Conservation (phyloP, 2,113 vertebrate genomes). For the Gadus macrocephalus region DNA sequence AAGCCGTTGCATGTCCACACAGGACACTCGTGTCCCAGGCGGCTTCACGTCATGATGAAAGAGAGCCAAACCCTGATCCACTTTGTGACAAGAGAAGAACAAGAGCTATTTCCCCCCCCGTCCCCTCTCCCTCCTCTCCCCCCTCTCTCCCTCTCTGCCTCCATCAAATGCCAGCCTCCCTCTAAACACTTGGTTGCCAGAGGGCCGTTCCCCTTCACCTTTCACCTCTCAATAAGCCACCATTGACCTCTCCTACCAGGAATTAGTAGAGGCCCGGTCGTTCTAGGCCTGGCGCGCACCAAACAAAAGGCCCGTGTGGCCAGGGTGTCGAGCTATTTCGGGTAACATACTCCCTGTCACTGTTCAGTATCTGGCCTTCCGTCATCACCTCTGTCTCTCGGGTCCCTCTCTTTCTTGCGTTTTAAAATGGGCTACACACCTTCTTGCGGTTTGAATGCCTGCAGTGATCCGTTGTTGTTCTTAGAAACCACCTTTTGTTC, state of each 20-base stretch:
- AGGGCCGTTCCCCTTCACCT: conserved; percentile 45
- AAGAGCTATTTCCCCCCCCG: not conserved
- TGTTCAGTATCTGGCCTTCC: conserved; percentile 25
- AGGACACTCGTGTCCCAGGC: too few species aligned
- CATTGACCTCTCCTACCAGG: conserved; percentile 40
- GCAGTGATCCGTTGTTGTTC: too few species aligned
- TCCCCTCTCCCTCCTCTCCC: not conserved
- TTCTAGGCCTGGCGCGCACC: conserved; percentile 28
- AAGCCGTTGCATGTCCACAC: too few species aligned
- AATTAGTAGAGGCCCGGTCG: conserved; percentile 29
- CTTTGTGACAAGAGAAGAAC: not conserved
- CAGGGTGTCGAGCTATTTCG: conserved; percentile 40
- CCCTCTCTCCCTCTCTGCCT: not conserved
- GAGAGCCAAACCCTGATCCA: not conserved
- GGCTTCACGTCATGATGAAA: not conserved
- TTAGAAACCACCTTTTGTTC: too few species aligned
- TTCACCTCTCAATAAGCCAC: conserved; percentile 40
- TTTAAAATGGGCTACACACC: not conserved
- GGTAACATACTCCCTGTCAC: conserved; percentile 35
- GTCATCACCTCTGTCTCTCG: not conserved
- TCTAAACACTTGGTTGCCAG: conserved; percentile 34
- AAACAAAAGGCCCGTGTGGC: conserved; percentile 22
- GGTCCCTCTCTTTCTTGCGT: not conserved
- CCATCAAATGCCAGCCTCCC: conserved; percentile 22
- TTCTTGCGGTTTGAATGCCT: too few species aligned